Conservation (phyloP, 2,797 vertebrate genomes). For the Cuniculus paca region DNA sequence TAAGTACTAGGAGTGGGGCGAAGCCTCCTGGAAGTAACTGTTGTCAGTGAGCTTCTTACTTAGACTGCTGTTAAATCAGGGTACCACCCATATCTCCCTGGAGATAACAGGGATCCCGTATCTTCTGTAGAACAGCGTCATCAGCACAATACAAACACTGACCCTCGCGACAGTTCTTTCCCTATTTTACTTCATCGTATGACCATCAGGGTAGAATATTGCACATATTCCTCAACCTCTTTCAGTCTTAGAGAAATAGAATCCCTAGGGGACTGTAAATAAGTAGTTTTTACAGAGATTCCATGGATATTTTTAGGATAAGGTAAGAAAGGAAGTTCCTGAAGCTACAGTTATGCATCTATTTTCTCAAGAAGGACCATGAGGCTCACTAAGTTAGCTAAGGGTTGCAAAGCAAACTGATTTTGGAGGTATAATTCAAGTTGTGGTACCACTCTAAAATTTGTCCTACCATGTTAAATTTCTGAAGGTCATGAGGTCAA, state of each 20-base stretch:
- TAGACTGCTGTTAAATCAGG: background rate
- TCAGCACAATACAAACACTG: background rate
- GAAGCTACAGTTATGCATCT: background rate
- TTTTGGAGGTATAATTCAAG: background rate
- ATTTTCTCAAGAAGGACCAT: background rate
- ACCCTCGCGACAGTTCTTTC: background rate
- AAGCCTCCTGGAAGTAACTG: background rate
- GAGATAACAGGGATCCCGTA: background rate
- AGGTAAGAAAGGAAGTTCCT: background rate
- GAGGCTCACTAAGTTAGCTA: background rate
- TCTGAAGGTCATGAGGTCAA: background rate
- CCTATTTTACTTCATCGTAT: background rate
- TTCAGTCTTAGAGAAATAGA: background rate
- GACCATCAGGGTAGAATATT: background rate
- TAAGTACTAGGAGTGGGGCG: background rate
- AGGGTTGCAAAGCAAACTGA: background rate
- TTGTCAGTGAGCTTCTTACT: background rate
- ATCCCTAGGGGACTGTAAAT: background rate
- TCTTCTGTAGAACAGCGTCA: background rate
- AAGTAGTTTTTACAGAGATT: constrained; percentile 38
- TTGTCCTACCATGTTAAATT: background rate
- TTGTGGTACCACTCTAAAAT: background rate
- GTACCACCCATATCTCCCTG: background rate
- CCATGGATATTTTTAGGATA: background rate
- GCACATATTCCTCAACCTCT: background rate